A percentile compares a stretch with the other conserved stretches of the same genome.
phyloP scores from a whole-genome alignment of 2,797 vertebrate species.

The Xerus rutilus region DNA sequence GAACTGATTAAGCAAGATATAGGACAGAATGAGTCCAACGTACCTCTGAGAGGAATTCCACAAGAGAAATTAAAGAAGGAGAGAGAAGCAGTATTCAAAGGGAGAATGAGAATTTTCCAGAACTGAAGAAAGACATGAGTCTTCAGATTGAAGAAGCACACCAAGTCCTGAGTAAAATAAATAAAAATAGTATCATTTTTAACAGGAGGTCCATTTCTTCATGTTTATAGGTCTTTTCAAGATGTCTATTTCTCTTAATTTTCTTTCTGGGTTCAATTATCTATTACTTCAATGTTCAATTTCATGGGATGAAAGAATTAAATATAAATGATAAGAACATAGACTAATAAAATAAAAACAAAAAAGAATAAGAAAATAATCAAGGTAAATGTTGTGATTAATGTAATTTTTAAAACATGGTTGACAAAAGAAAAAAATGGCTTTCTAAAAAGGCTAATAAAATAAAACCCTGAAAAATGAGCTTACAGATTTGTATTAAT shows the following conservation, averaged over 20 bases:
- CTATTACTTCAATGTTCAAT: not conserved
- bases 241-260: not conserved
- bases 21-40: constrained; percentile 12
- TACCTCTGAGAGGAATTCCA: constrained; percentile 61
- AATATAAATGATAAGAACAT: not conserved
- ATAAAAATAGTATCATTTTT: constrained; percentile 49
- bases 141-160: constrained; percentile 59
- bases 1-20: not conserved
- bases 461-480: not conserved
- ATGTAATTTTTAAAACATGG: not conserved
- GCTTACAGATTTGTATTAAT: constrained; percentile 9
- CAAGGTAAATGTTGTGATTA: constrained; percentile 14
- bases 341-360: constrained; percentile 23
- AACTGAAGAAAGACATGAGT: constrained; percentile 57
- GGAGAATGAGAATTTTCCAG: constrained; percentile 64
- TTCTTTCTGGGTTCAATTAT: not conserved
- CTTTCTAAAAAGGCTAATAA: constrained; percentile 6
- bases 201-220: constrained; percentile 16
- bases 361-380: constrained; percentile 43
- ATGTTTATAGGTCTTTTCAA: not conserved
- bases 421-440: not conserved
- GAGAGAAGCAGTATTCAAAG: constrained; percentile 68
- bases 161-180: constrained; percentile 67
- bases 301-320: not conserved
- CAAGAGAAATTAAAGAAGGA: constrained; percentile 62